Evolutionary conservation across 2,113 vertebrate genomes (phyloP).

Genomic region (Rhinolophus ferrumequinum): DNA sequence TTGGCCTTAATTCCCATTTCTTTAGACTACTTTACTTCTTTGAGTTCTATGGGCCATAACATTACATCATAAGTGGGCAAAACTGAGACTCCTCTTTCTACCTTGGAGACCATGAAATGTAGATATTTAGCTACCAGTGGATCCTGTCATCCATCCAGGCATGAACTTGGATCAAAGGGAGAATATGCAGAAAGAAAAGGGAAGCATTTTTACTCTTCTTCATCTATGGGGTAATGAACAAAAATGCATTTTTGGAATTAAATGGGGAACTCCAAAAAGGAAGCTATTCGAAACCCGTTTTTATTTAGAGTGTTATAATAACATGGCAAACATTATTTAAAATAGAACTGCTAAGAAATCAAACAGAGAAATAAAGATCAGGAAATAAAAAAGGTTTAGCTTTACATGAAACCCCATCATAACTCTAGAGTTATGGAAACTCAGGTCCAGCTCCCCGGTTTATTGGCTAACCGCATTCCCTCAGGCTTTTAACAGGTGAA

Average conservation of each 20-base stretch:
- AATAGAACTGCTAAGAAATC: neutral
- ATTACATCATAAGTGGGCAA: slow-evolving; percentile 21
- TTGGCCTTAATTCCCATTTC: slow-evolving; percentile 7
- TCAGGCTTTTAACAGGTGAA: neutral
- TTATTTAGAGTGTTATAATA: slow-evolving; percentile 19
- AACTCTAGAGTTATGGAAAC: neutral
- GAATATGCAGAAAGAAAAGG: neutral
- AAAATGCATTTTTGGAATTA: neutral
- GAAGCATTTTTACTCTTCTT: neutral
- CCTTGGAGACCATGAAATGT: neutral
- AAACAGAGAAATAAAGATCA: slow-evolving; percentile 21
- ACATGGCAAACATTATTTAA: neutral
- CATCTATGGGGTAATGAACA: neutral
- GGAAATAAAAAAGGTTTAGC: neutral
- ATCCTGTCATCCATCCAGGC: neutral
- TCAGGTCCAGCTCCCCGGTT: neutral
- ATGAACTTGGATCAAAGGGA: neutral
- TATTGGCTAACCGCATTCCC: neutral
- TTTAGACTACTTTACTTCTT: slow-evolving; percentile 36
- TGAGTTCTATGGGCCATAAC: neutral
- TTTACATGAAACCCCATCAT: neutral
- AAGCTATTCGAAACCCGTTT: neutral
- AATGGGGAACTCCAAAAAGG: neutral
- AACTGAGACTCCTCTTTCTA: neutral
- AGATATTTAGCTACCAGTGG: neutral